Evolutionary conservation across 2,888 invertebrate genomes (phyloP).

Genomic region (Drosophila nr. medialis): DNA sequence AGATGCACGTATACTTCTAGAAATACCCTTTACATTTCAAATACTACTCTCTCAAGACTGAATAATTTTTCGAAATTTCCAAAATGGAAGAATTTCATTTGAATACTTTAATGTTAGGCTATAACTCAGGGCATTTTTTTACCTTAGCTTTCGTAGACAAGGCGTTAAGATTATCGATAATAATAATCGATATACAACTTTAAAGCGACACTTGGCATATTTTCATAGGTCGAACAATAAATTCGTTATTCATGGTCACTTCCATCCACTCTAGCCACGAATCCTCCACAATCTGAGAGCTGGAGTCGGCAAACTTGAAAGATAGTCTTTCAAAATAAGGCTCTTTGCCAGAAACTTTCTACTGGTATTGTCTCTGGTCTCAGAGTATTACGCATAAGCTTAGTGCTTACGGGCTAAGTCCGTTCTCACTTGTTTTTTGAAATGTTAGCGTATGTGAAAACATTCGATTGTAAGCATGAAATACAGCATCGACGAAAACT

Average conservation of each 20-base stretch:
- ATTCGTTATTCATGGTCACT: too few species aligned
- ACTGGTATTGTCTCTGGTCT: too few species aligned
- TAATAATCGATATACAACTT: background rate
- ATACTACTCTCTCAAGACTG: background rate
- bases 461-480: conserved; percentile 58
- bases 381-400: background rate
- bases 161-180: background rate
- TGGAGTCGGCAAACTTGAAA: background rate
- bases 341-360: background rate
- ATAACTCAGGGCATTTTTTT: background rate
- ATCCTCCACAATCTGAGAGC: background rate
- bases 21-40: background rate
- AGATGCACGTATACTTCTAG: conserved; percentile 1
- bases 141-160: background rate
- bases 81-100: background rate
- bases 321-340: background rate
- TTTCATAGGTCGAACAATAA: background rate
- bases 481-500: conserved; percentile 19
- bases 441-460: conserved; percentile 42
- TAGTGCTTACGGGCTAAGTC: too few species aligned
- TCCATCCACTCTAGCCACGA: background rate
- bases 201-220: background rate
- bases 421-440: background rate
- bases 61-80: background rate
- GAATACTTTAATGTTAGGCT: background rate